Percentiles rank a stretch among this genome's conserved stretches.
These are phyloP conservation scores for Thysanoteuthis rhombus DNA, from an alignment of 2,888 invertebrate species.

Conservation along the genomic window DNA sequence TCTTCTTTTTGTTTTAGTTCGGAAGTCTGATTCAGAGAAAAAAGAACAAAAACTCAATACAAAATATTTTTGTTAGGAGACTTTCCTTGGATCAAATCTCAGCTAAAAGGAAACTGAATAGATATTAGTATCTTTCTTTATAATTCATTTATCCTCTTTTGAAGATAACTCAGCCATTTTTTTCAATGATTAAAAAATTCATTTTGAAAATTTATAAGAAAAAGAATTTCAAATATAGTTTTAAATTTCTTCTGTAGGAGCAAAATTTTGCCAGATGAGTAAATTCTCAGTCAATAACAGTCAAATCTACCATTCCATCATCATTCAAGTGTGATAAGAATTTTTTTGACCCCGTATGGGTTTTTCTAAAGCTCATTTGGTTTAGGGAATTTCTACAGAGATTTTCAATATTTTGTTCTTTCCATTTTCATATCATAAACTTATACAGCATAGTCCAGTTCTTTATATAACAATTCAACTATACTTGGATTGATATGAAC, in stretches of 20 bases:
- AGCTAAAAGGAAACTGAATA: neutral
- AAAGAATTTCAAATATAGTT: neutral
- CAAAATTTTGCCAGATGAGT: neutral
- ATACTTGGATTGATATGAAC: too few species aligned
- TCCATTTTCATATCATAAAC: too few species aligned
- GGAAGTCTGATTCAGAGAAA: neutral
- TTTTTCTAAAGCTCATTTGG: too few species aligned
- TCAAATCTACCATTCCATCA: neutral
- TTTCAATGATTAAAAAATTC: too few species aligned
- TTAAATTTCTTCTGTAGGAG: too few species aligned
- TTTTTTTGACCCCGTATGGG: too few species aligned
- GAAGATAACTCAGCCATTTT: too few species aligned
- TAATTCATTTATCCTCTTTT: neutral
- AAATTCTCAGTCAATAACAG: neutral
- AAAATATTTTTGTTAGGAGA: neutral
- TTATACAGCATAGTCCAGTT: too few species aligned
- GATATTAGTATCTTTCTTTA: neutral
- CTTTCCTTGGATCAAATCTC: neutral
- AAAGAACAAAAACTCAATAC: neutral
- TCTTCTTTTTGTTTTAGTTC: neutral
- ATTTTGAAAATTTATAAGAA: neutral
- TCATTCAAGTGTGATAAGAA: too few species aligned
- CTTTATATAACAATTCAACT: too few species aligned
- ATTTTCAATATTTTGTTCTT: too few species aligned
- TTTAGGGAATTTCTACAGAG: too few species aligned